These are phyloP conservation scores for Ashinkailepas kermadecensis DNA, from an alignment of 2,888 invertebrate species.

Conservation along the genomic window DNA sequence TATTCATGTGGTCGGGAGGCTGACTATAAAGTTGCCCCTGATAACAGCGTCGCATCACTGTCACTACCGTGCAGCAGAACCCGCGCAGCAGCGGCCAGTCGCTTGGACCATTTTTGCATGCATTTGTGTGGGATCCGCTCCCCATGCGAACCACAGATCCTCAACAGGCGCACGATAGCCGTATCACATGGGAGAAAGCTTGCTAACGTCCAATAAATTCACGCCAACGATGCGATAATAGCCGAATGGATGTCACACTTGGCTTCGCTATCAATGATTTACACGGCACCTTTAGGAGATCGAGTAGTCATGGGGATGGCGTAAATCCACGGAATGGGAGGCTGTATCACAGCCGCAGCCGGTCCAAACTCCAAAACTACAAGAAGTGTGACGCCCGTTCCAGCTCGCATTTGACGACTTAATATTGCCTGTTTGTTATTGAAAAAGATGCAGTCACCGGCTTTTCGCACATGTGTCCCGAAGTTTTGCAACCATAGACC, in stretches of 20 bases:
- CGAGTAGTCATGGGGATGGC: background rate
- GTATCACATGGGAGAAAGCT: background rate
- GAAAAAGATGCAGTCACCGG: too few relatives aligned
- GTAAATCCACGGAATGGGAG: background rate
- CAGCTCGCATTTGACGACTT: too few relatives aligned
- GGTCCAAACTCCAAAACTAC: too few relatives aligned
- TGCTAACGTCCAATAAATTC: conserved; percentile 4
- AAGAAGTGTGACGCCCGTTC: too few relatives aligned
- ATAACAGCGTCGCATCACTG: background rate
- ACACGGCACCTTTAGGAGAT: conserved; percentile 3
- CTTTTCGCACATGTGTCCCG: too few relatives aligned
- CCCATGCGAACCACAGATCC: background rate
- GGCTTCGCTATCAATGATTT: conserved; percentile 13
- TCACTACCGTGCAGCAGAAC: background rate
- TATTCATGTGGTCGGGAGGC: background rate
- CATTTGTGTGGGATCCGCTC: background rate
- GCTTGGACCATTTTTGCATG: too few relatives aligned
- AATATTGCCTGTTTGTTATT: too few relatives aligned
- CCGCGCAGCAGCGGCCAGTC: too few relatives aligned
- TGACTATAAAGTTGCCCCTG: background rate
- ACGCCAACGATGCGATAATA: conserved; percentile 15
- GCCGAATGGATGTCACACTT: conserved; percentile 22
- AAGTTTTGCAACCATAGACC: too few relatives aligned
- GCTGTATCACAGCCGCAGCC: background rate
- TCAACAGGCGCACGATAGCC: background rate